These are phyloP conservation scores for Clupea harengus DNA, from an alignment of 2,113 vertebrate species.

Conservation along the genomic window DNA sequence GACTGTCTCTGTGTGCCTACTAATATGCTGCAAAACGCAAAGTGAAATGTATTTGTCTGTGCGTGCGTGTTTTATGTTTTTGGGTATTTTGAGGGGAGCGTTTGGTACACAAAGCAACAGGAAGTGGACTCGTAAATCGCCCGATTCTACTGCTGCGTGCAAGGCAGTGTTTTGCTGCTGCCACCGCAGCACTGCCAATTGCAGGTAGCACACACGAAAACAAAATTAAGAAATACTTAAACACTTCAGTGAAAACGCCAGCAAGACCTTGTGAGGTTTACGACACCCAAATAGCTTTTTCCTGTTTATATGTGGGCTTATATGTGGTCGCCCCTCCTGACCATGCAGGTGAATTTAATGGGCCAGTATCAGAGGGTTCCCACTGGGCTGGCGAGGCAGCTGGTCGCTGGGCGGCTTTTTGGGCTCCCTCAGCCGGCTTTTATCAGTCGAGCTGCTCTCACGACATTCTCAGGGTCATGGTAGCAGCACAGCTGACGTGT, in stretches of 20 bases:
- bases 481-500: background rate
- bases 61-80: background rate
- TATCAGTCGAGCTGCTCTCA: conserved; percentile 56
- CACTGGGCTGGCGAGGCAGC: conserved; percentile 29
- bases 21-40: background rate
- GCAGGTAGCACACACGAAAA: conserved; percentile 64
- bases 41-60: background rate
- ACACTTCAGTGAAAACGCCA: conserved; percentile 65
- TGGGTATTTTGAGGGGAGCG: background rate
- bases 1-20: background rate
- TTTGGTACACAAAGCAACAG: conserved; percentile 18
- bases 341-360: conserved; percentile 68
- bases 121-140: conserved; percentile 45
- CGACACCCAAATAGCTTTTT: conserved; percentile 58
- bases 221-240: conserved; percentile 58
- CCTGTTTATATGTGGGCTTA: conserved; percentile 59
- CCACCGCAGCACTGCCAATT: conserved; percentile 55
- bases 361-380: conserved; percentile 55
- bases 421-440: conserved; percentile 43
- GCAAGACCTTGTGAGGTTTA: conserved; percentile 56
- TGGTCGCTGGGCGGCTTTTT: conserved; percentile 38
- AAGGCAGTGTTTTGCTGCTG: conserved; percentile 43
- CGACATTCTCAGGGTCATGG: conserved; percentile 49
- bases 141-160: conserved; percentile 50
- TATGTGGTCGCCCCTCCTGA: conserved; percentile 56